Evolutionary conservation across 2,113 vertebrate genomes (phyloP), one percentile per base, ranked within the genome.

Genomic region (Cariama cristata): DNA sequence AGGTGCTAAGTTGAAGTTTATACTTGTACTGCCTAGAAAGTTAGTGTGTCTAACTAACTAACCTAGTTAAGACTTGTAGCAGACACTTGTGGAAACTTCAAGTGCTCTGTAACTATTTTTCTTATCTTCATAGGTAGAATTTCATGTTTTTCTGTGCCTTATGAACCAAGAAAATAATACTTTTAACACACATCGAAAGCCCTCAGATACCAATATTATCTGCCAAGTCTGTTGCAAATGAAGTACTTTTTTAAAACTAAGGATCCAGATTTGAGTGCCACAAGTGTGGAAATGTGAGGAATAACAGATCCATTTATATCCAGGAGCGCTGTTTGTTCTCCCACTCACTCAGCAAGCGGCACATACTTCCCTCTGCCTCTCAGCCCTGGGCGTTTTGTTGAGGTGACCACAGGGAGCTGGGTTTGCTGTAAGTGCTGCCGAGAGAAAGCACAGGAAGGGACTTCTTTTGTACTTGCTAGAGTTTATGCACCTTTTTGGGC

Each of bases 291-390:
- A 91, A 94, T 74, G 42, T 69, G 79, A 69, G 55, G 83, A 86
- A 88, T 89, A 79, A 88, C 77, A 91, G 81, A 79, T 79, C 42
- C 90, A 76, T 94, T 91, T 93, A 73, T 88, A 92, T 79, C 71
- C 63, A 76, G 62, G 44, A 94, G 45, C 0, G 4, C 66, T 93
- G 62, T 35, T 79, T 79, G 35, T 26, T 91, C 77, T 91, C 90
- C 74, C 62, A 82, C 69, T 94, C 77, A 68, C 47, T 79, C 79
- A 71, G 45, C 33, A 68, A 89, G 38, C 2, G 21, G 32, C 28
- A 47, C 7, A 2, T 27, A 13, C 42, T 60, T 38, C 42, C 15
- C 40, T 82, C 58, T 94, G 69, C 49, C 30, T 12, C 71, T 79
- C 53, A 63, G 69, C 14, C 14, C 49, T 59, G 45, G 20, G 27